Evolutionary conservation across 2,888 invertebrate species (phyloP).

Genomic region (Unio delphinus): DNA sequence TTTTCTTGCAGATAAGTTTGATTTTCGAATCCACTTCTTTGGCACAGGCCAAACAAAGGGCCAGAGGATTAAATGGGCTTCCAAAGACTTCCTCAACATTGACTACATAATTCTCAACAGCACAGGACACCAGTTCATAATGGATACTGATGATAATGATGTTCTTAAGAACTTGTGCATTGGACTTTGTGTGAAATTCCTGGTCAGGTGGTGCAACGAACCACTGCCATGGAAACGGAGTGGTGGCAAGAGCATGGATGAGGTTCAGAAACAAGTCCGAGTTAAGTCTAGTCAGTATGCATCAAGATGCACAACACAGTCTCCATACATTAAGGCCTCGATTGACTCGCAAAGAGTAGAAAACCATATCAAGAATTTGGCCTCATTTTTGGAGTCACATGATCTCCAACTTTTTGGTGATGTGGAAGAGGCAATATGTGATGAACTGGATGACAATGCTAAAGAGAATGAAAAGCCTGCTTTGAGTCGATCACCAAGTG

Average conservation of each 20-base stretch:
- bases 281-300: constrained; percentile 14
- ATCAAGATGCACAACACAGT: neutral
- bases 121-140: constrained; percentile 43
- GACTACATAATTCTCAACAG: constrained; percentile 46
- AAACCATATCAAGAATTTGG: constrained; percentile 15
- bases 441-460: constrained; percentile 17
- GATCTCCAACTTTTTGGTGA: constrained; percentile 39
- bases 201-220: constrained; percentile 45
- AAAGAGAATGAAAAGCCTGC: constrained; percentile 14
- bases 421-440: constrained; percentile 33
- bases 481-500: constrained; percentile 26
- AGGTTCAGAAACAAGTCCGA: constrained; percentile 25
- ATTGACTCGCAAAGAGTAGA: constrained; percentile 6
- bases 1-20: constrained; percentile 48
- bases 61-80: constrained; percentile 46
- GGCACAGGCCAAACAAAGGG: constrained; percentile 44
- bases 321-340: constrained; percentile 19
- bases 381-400: constrained; percentile 39
- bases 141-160: constrained; percentile 34
- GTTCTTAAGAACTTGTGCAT: constrained; percentile 43
- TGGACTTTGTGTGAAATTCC: constrained; percentile 38
- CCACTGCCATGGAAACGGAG: constrained; percentile 43
- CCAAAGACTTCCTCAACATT: constrained; percentile 46
- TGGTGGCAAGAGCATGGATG: constrained; percentile 20
- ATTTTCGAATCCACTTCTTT: constrained; percentile 48